phyloP scores from a whole-genome alignment of 92 coral and sea anemone genomes.

The Virgularia gustaviana region DNA sequence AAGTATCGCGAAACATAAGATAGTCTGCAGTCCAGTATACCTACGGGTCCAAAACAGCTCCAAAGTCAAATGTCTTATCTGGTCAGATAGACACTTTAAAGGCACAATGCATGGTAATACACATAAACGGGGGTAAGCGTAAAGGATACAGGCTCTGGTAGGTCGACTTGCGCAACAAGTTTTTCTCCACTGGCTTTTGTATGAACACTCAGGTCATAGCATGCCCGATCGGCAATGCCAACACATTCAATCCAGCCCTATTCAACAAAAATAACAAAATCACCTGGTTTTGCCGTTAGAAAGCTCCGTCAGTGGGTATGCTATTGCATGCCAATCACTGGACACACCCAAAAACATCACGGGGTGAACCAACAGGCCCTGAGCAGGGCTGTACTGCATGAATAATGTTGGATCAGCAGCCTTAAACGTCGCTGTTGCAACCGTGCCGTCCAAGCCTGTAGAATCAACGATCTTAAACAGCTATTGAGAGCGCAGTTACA shows the following conservation, averaged over 20 bases:
- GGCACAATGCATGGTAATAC: too few relatives aligned
- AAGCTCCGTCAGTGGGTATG: too few relatives aligned
- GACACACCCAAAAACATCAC: too few relatives aligned
- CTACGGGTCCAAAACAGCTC: too few relatives aligned
- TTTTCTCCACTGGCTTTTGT: conserved; percentile 84
- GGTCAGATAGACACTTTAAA: too few relatives aligned
- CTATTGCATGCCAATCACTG: neutral
- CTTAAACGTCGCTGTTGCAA: too few relatives aligned
- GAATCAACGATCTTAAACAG: too few relatives aligned
- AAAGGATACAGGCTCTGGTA: conserved; percentile 93
- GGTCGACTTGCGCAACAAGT: conserved; percentile 94
- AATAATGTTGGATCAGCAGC: neutral
- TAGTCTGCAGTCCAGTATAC: too few relatives aligned
- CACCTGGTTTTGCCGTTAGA: too few relatives aligned
- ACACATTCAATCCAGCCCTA: conserved; percentile 99
- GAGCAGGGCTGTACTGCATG: neutral
- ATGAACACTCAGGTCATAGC: conserved; percentile 85
- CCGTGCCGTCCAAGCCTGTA: neutral
- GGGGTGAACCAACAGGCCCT: neutral
- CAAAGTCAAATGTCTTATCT: too few relatives aligned
- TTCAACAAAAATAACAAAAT: neutral
- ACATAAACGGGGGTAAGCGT: neutral
- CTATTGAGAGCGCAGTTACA: too few relatives aligned
- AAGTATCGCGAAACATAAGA: too few relatives aligned
- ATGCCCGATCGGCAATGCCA: conserved; percentile 94